Evolutionary conservation across 2,113 vertebrate genomes (phyloP), one percentile per base, ranked within the genome.

Genomic region (Danionella cerebrum): DNA sequence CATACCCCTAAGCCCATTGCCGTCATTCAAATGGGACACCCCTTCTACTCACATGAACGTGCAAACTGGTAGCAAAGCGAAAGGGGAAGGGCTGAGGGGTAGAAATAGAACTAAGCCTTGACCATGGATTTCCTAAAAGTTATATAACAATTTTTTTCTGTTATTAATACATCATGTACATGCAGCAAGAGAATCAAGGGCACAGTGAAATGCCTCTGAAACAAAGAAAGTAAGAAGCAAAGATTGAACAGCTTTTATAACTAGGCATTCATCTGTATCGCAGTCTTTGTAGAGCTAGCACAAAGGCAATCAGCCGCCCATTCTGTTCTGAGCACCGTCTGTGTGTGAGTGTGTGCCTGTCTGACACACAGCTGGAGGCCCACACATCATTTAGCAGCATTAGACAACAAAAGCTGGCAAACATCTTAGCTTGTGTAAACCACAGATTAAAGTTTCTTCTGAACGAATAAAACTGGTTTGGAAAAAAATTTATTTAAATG

Each of bases 281-380:
- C 22, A 38, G 50, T 41, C 22, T 77, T 77, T 71, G 53, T 54
- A 41, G 58, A 47, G 16, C 16, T 25, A 75, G 71, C 65, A 73
- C 59, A 78, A 71, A 65, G 22, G 70, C 64, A 80, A 78, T 77
- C 76, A 78, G 48, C 27, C 24, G 55, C 60, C 50, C 39, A 80
- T 77, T 80, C 70, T 78, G 52, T 41, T 44, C 38, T 60, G 70
- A 70, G 68, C 60, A 29, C 19, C 55, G 60, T 52, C 16, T 57
- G 35, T 52, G 36, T 31, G 69, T n/a, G 29, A 38, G 69, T n/a
- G 29, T 44, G 29, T 39, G 33, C 44, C 62, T 57, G 67, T 67
- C 70, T 57, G 42, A 71, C 60, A 52, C 60, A 71, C 68, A 67
- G 54, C 55, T 71, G 64, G 51, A 71, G 42, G 55, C 64, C 59